Conservation (phyloP, 2,113 vertebrate species). For the Ahaetulla prasina region DNA sequence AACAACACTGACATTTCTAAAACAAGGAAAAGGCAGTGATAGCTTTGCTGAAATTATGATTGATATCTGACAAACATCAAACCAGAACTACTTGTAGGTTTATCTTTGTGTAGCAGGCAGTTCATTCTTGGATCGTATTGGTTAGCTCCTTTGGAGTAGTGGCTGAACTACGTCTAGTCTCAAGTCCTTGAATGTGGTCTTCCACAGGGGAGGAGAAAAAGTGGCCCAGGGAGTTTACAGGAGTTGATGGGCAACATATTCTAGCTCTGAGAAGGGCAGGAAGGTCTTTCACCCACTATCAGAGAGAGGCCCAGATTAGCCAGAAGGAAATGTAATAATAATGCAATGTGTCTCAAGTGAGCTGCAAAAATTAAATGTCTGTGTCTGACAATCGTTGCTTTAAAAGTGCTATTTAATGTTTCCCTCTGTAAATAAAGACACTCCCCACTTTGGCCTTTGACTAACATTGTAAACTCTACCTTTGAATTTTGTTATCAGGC, state of each 20-base stretch:
- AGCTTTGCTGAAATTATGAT: not conserved
- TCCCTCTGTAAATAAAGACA: slow-evolving; percentile 59
- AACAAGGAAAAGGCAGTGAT: not conserved
- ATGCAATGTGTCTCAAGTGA: slow-evolving; percentile 18
- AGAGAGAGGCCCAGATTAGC: not conserved
- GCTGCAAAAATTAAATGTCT: slow-evolving; percentile 42
- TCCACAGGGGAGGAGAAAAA: not conserved
- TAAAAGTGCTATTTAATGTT: slow-evolving; percentile 45
- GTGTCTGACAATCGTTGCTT: slow-evolving; percentile 55
- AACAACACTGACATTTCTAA: not conserved
- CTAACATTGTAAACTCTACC: slow-evolving; percentile 16
- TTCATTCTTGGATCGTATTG: not conserved
- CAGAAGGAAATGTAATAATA: not conserved
- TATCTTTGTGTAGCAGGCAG: not conserved
- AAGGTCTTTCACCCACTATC: not conserved
- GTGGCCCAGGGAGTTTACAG: not conserved
- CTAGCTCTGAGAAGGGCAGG: too few species aligned
- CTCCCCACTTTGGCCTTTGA: slow-evolving; percentile 53
- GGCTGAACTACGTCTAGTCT: not conserved
- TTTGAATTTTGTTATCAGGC: slow-evolving; percentile 41
- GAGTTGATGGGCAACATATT: not conserved
- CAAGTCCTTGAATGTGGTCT: not conserved
- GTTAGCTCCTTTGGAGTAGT: not conserved
- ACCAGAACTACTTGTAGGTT: not conserved
- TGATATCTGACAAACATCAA: not conserved